Base-by-base conservation (phyloP, 2,113 vertebrate species). In the Quiscalus mexicanus region DNA sequence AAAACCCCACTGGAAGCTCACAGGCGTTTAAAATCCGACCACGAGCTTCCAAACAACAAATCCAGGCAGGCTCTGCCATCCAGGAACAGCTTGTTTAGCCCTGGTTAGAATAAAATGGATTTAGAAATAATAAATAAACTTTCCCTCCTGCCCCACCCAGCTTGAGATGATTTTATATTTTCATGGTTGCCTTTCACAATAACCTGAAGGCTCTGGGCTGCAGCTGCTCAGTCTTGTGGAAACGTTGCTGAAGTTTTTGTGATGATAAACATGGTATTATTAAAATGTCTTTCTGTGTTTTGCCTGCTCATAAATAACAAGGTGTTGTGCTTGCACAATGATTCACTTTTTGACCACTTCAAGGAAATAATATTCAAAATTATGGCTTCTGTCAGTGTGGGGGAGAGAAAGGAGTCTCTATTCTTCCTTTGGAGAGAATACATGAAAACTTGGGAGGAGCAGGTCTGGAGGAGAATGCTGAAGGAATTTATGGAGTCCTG, bases 61-160 rank as follows among this genome's bases (percentile, higher is more conserved):
- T 90, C 59, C 68, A 70, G 79, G 86, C 90, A 94, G 71, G 79
- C 89, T 94, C 63, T 92, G 88, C 37, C 76, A 90, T 86, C 76
- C 71, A 90, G 71, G 60, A 90, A 84, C 35, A 70, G 39, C 17
- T 90, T 39, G 30, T 59, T 92, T 93, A 92, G 45, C 55, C 37
- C 24, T 78, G 47, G 79, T 44, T 92, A 59, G 60, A 78, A 87
- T 59, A 84, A 90, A 86, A 74, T 50, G 7, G 33, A 25, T 83
- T 76, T 65, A 69, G 60, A 73, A 76, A 62, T 69, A 76, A 83
- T n/a, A 89, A 94, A 95, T 35, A 85, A 90, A 86, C 58, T 60
- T 93, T 68, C 44, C 12, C 31, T 94, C 23, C 53, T 50, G 42
- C 85, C 11, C 45, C 88, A 86, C 83, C 60, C 76, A 86, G 35